A percentile compares a stretch with the other conserved stretches of the same genome.
phyloP scores from a whole-genome alignment of 2,113 vertebrate species.

The Aptenodytes patagonicus region DNA sequence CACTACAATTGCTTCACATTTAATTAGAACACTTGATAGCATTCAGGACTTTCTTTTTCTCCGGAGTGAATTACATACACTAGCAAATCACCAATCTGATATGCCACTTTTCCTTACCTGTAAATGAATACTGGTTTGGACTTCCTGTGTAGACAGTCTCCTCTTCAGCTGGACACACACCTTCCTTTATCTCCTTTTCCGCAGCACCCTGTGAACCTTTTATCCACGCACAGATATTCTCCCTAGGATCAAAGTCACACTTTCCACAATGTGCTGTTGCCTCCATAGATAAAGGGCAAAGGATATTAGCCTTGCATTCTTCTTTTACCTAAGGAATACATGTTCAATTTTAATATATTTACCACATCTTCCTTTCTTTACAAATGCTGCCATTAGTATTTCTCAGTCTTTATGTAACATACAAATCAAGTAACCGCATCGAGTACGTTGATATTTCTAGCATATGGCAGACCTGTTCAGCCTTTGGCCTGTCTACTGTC shows the following conservation, averaged over 20 bases:
- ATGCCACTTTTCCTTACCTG: constrained; percentile 73
- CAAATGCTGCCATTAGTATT: not conserved
- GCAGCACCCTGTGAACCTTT: not conserved
- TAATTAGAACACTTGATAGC: not conserved
- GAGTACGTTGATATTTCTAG: not conserved
- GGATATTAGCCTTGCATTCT: constrained; percentile 70
- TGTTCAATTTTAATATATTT: not conserved
- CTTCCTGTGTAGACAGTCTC: constrained; percentile 77
- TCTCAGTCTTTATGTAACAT: not conserved
- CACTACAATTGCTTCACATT: not conserved
- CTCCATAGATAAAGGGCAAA: constrained; percentile 79
- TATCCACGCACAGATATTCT: constrained; percentile 75
- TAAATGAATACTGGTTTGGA: constrained; percentile 72
- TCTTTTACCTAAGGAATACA: constrained; percentile 59
- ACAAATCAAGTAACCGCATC: not conserved
- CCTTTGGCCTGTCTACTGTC: not conserved
- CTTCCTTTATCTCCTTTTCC: not conserved
- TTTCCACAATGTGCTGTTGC: constrained; percentile 79
- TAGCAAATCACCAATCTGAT: not conserved
- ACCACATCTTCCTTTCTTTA: not conserved
- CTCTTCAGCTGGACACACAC: constrained; percentile 75
- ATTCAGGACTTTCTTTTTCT: not conserved
- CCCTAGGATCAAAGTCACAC: constrained; percentile 82
- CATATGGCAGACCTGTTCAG: not conserved
- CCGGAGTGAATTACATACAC: not conserved